phyloP scores from a whole-genome alignment of 1,140 invertebrate species.

The Drosophila subpulchrella region DNA sequence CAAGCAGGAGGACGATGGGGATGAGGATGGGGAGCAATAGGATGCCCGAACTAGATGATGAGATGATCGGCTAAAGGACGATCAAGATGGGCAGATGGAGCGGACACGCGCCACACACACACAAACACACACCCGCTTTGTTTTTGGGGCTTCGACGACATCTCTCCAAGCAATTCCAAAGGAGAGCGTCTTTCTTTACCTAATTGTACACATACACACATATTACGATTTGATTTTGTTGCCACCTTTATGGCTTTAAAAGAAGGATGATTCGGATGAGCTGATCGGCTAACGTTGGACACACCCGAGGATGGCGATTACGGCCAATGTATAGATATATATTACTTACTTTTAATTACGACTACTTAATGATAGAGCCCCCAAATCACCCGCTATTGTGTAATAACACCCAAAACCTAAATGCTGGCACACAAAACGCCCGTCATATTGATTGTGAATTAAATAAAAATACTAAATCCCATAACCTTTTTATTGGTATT shows the following conservation, averaged over 20 bases:
- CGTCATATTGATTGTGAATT: conserved; percentile 48
- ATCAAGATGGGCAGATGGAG: not conserved
- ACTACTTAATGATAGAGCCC: conserved; percentile 6
- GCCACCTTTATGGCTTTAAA: not conserved
- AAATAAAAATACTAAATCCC: conserved; percentile 29
- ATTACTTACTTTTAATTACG: conserved; percentile 16
- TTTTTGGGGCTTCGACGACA: not conserved
- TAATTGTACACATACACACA: not conserved
- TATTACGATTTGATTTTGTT: conserved; percentile 2
- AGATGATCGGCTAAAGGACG: not conserved
- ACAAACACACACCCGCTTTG: not conserved
- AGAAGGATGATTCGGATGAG: not conserved
- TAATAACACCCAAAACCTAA: conserved; percentile 1
- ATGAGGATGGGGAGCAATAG: conserved; percentile 30
- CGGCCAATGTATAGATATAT: conserved; percentile 11
- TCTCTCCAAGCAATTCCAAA: not conserved
- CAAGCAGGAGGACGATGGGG: conserved; percentile 41
- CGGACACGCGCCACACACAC: not conserved
- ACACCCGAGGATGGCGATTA: not conserved
- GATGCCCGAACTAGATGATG: not conserved
- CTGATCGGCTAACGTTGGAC: conserved; percentile 1
- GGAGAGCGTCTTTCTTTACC: not conserved
- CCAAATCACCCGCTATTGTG: conserved; percentile 5
- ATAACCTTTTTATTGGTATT: not conserved
- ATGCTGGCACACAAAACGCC: conserved; percentile 14